Percentiles rank a stretch among this genome's conserved stretches.
Evolutionary conservation across 2,797 vertebrate species (phyloP).

Genomic region (Peromyscus aztecus): DNA sequence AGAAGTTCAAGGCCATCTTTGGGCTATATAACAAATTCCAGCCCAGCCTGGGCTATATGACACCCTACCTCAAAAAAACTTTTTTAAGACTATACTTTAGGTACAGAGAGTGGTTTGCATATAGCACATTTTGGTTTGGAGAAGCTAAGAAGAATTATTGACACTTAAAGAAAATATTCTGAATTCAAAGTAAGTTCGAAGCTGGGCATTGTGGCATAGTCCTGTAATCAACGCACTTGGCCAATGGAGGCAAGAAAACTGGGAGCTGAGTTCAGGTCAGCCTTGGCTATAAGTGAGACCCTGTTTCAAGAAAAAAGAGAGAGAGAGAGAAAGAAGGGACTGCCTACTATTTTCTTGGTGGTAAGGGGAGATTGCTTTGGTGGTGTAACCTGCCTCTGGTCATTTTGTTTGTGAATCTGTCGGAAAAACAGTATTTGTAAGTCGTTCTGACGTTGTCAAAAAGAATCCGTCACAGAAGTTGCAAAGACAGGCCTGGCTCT

Average conservation of each 20-base stretch:
- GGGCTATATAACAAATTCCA: not conserved
- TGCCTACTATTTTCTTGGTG: constrained; percentile 54
- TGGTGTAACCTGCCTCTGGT: constrained; percentile 60
- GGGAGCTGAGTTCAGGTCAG: not conserved
- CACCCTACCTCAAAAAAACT: not conserved
- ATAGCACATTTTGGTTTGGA: constrained; percentile 29
- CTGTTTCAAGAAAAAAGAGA: not conserved
- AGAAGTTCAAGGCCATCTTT: not conserved
- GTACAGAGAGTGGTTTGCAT: constrained; percentile 34
- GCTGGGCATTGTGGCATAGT: too few relatives aligned
- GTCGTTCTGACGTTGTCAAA: constrained; percentile 58
- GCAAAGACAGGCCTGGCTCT: constrained; percentile 22
- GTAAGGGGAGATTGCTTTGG: constrained; percentile 54
- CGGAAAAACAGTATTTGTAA: constrained; percentile 37
- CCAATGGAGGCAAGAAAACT: not conserved
- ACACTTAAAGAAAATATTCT: constrained; percentile 21
- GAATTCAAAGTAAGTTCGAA: constrained; percentile 57
- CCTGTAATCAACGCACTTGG: not conserved
- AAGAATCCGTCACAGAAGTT: constrained; percentile 30
- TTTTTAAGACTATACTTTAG: not conserved
- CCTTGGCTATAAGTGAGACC: not conserved
- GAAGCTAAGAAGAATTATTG: constrained; percentile 5
- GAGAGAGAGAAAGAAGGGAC: not conserved
- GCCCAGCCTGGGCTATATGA: not conserved
- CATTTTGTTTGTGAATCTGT: constrained; percentile 49